Evolutionary conservation across 2,888 invertebrate species (phyloP).

Genomic region (Idaea straminata): DNA sequence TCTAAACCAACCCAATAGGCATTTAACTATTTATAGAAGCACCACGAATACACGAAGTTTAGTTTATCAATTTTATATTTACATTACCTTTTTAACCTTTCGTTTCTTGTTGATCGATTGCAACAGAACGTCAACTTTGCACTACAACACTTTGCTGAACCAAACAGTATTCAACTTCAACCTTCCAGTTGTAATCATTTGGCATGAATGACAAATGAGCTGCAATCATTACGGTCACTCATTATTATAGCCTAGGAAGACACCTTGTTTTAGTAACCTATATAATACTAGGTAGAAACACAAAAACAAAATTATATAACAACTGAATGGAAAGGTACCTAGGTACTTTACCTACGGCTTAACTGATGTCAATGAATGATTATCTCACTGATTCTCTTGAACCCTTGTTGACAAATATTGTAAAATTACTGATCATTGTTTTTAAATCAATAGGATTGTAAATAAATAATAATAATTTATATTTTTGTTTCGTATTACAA

Average conservation of each 20-base stretch:
- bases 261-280: constrained; percentile 16
- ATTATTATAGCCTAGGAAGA: constrained; percentile 34
- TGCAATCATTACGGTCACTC: constrained; percentile 27
- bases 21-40: too few relatives aligned
- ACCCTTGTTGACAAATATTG: constrained; percentile 52
- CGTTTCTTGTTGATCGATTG: constrained; percentile 4
- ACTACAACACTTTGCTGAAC: constrained; percentile 16
- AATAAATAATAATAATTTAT: not conserved
- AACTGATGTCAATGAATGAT: constrained; percentile 17
- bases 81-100: constrained; percentile 7
- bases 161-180: constrained; percentile 30
- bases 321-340: constrained; percentile 21
- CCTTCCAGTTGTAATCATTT: constrained; percentile 35
- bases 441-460: not conserved
- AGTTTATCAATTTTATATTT: not conserved
- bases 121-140: constrained; percentile 8
- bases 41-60: too few relatives aligned
- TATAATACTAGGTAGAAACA: not conserved
- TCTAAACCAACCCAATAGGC: too few relatives aligned
- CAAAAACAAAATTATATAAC: constrained; percentile 35
- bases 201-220: constrained; percentile 42
- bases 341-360: not conserved
- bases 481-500: not conserved
- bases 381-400: constrained; percentile 37
- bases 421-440: constrained; percentile 42